phyloP scores from a whole-genome alignment of 1,140 invertebrate species.

The Solen grandis region DNA sequence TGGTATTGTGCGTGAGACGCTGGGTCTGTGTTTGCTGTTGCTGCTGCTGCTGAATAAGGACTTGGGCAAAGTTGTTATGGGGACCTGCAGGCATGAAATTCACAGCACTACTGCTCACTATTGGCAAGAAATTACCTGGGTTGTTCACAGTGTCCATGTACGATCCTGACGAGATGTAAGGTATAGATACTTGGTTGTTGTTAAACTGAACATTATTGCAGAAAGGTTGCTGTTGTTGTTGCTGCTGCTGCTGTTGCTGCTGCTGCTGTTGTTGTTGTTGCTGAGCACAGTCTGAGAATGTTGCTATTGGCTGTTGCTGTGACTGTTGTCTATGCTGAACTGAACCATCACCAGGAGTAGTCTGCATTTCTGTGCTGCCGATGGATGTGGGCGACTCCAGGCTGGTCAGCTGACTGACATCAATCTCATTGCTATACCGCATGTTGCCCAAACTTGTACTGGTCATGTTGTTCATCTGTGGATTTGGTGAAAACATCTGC shows the following conservation, averaged over 20 bases:
- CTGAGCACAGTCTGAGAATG: slow-evolving; percentile 74
- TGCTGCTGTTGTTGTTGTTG: slow-evolving; percentile 61
- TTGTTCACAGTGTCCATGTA: slow-evolving; percentile 74
- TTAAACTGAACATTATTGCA: slow-evolving; percentile 21
- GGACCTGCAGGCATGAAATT: slow-evolving; percentile 80
- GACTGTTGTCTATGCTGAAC: slow-evolving; percentile 26
- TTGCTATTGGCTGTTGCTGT: slow-evolving; percentile 13
- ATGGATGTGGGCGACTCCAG: slow-evolving; percentile 93
- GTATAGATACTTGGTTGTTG: slow-evolving; percentile 35
- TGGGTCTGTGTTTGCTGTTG: slow-evolving; percentile 78
- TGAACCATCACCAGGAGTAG: slow-evolving; percentile 79
- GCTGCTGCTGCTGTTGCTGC: slow-evolving; percentile 25
- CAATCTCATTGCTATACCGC: slow-evolving; percentile 89
- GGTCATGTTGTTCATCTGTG: slow-evolving; percentile 62
- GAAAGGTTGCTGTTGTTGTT: slow-evolving; percentile 25
- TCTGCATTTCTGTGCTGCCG: slow-evolving; percentile 89
- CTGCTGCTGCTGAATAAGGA: slow-evolving; percentile 71
- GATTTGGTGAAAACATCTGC: slow-evolving; percentile 65
- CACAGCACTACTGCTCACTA: slow-evolving; percentile 81
- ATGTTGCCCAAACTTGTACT: slow-evolving; percentile 79
- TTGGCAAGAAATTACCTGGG: slow-evolving; percentile 73
- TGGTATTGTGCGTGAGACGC: slow-evolving; percentile 75
- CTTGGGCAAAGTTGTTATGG: slow-evolving; percentile 58
- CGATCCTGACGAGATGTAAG: slow-evolving; percentile 44
- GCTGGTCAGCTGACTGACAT: slow-evolving; percentile 88